Evolutionary conservation across 2,797 vertebrate genomes (phyloP), one percentile per base, ranked within the genome.

Genomic region (Hydrocynus forskahlii): DNA sequence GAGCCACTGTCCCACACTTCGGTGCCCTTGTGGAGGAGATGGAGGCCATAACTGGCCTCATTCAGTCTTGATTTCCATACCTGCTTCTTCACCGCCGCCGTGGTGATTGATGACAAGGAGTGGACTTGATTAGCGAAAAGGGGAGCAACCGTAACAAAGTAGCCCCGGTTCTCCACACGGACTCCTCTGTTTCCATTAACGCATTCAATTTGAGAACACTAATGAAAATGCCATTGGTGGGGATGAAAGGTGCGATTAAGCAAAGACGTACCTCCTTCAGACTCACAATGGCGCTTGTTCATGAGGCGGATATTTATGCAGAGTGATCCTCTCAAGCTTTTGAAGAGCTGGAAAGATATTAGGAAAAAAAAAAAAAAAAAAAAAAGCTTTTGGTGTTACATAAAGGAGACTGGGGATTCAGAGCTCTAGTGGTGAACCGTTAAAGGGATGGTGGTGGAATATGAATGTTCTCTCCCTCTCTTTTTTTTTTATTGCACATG

Each of bases 181-280:
- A 77, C 85, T 81, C 87, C 72, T 75, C 87, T 85, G 87, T 90
- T 91, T 88, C 91, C 89, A 89, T 87, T 85, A 88, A 88, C 88
- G 88, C 81, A 70, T 84, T 92, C 88, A 79, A 87, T 91, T 92
- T 86, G 86, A 87, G 85, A 88, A 84, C 82, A 35, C 87, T 88
- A 90, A 89, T 81, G 88, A 90, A 89, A 87, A 86, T 87, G 89
- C 89, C 90, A 87, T 19, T 80, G 90, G 92, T 89, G 88, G 85
- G 88, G 88, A 88, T 86, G 88, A 91, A 72, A 83, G 86, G 78
- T 84, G 88, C 88, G 91, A 92, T 93, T 91, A 91, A 90, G 91
- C 86, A 83, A 86, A 66, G 70, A 80, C 38, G 72, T 69, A 86
- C 84, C 84, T 86, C 83, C 85, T 89, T 87, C 88, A 87, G 80